These are phyloP conservation scores for Euplexia lucipara DNA, from an alignment of 2,888 invertebrate species.

Conservation along the genomic window DNA sequence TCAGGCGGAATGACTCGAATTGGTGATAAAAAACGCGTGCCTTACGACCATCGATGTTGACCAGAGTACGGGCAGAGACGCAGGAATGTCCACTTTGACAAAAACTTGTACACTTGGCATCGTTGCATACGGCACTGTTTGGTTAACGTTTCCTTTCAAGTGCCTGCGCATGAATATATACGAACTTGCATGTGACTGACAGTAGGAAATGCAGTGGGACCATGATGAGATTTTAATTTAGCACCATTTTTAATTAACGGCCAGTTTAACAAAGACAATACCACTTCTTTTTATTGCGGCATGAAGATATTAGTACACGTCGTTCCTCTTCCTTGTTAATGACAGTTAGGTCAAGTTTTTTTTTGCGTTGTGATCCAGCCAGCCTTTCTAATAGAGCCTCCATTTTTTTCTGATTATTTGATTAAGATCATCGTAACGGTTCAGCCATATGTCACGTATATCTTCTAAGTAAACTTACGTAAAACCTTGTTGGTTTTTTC, in stretches of 20 bases:
- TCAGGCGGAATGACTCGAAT: conserved; percentile 73
- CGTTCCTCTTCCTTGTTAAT: not conserved
- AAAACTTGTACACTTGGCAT: conserved; percentile 68
- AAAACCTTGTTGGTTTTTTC: not conserved
- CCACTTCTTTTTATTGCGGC: not conserved
- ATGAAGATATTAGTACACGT: not conserved
- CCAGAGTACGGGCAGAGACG: conserved; percentile 21
- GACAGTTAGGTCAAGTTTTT: not conserved
- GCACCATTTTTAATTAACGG: not conserved
- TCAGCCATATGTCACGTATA: not conserved
- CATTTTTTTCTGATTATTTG: conserved; percentile 2
- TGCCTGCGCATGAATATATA: conserved; percentile 16
- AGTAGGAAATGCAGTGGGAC: conserved; percentile 5
- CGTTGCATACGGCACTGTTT: conserved; percentile 44
- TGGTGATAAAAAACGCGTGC: conserved; percentile 75
- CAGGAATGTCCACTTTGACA: conserved; percentile 55
- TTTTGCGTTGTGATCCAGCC: conserved; percentile 1
- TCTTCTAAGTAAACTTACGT: not conserved
- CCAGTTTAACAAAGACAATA: not conserved
- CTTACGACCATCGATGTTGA: conserved; percentile 66
- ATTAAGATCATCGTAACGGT: conserved; percentile 13
- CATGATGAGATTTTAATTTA: conserved; percentile 14
- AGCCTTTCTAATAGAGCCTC: not conserved
- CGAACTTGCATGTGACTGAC: conserved; percentile 11
- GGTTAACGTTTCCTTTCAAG: conserved; percentile 35